phyloP scores from a whole-genome alignment of 2,113 vertebrate genomes.

The Sporophila hypoxantha region DNA sequence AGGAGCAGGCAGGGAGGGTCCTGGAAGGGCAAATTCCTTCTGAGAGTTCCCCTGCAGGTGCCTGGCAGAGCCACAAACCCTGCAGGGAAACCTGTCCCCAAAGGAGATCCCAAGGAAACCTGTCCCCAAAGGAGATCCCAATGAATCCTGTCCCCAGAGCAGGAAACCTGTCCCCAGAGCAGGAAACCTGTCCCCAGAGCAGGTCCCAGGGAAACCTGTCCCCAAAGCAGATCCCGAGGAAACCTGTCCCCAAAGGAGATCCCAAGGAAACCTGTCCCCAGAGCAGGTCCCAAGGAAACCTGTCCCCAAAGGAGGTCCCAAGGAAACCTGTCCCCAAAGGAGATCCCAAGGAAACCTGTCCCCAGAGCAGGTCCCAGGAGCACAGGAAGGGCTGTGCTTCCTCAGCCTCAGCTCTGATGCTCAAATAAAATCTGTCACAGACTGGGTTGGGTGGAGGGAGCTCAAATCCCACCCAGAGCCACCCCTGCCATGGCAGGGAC shows the following conservation, averaged over 20 bases:
- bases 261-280: no score
- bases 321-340: rapidly evolving
- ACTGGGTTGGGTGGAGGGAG: rapidly evolving
- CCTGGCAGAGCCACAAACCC: not conserved
- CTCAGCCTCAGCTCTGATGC: not conserved
- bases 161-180: rapidly evolving
- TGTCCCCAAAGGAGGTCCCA: no score
- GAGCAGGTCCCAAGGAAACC: no score
- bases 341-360: not conserved
- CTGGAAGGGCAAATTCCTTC: not conserved
- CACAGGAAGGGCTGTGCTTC: not conserved
- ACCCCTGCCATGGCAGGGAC: not conserved
- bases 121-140: rapidly evolving
- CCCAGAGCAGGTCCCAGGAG: rapidly evolving
- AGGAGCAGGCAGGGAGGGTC: not conserved
- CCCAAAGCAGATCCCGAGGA: rapidly evolving
- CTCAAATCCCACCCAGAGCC: rapidly evolving
- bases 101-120: rapidly evolving
- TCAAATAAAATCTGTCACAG: not conserved
- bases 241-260: rapidly evolving
- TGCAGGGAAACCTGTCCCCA: rapidly evolving
- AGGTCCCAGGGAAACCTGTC: not conserved
- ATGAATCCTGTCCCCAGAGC: not conserved
- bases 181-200: not conserved
- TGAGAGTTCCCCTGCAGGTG: not conserved